Conservation (phyloP, 2,888 invertebrate species). For the Acanthoscelides obtectus region DNA sequence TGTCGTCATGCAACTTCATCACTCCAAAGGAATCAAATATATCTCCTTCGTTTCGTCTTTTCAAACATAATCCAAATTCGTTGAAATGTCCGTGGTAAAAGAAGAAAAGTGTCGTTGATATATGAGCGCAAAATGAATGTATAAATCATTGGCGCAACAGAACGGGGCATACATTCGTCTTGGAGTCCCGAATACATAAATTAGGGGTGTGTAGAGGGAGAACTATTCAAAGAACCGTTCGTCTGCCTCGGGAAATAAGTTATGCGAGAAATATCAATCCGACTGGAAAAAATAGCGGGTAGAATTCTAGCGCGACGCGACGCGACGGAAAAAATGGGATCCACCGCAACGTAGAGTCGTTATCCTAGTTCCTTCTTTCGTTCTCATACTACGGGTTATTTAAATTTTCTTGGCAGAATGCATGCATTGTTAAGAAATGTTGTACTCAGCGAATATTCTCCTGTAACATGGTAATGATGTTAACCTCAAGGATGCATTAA, state of each 20-base stretch:
- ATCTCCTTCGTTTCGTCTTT: conserved; percentile 27
- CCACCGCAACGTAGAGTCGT: background rate
- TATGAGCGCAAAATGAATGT: conserved; percentile 30
- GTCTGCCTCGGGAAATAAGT: conserved; percentile 21
- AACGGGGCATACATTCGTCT: conserved; percentile 16
- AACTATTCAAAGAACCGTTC: conserved; percentile 27
- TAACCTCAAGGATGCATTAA: too few relatives aligned
- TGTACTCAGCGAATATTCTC: background rate
- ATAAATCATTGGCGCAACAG: conserved; percentile 23
- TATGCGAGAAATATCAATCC: background rate
- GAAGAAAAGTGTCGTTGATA: conserved; percentile 26
- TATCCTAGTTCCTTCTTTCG: background rate
- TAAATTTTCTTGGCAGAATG: background rate
- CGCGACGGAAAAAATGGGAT: background rate
- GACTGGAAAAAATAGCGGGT: background rate
- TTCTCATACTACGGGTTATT: background rate
- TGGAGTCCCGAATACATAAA: conserved; percentile 18
- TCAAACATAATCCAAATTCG: conserved; percentile 39
- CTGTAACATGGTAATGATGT: too few relatives aligned
- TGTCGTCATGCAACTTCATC: background rate
- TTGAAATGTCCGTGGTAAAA: conserved; percentile 33
- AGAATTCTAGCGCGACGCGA: background rate
- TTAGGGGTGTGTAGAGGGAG: conserved; percentile 6
- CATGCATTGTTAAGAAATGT: background rate
- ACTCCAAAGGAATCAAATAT: background rate